phyloP scores from a whole-genome alignment of 2,113 vertebrate species.

The Vicugna pacos region DNA sequence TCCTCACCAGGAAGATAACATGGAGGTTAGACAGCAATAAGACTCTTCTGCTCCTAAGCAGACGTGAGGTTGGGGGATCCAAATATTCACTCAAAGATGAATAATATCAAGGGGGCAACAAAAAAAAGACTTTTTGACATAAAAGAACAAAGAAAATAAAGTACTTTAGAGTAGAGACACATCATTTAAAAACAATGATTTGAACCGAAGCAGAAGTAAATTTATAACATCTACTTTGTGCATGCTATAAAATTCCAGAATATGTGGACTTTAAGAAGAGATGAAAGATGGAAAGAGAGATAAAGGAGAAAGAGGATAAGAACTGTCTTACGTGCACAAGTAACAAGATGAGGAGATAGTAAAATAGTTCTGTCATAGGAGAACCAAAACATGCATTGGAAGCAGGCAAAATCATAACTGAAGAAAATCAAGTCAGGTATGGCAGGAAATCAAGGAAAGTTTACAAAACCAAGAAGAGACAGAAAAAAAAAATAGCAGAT shows the following conservation, averaged over 20 bases:
- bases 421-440: background rate
- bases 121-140: background rate
- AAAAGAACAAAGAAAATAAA: background rate
- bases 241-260: background rate
- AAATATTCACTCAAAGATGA: background rate
- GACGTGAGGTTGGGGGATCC: background rate
- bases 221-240: background rate
- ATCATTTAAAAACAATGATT: background rate
- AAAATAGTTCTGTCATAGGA: background rate
- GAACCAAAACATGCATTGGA: background rate
- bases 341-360: background rate
- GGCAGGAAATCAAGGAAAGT: background rate
- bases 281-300: background rate
- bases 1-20: background rate
- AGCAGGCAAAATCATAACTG: background rate
- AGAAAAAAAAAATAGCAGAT: background rate
- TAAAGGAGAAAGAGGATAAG: background rate
- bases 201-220: background rate
- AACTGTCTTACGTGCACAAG: background rate
- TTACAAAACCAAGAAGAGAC: background rate
- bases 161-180: background rate
- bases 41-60: background rate
- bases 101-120: background rate
- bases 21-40: background rate
- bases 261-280: background rate